Percentiles rank a stretch among this genome's conserved stretches.
Evolutionary conservation across 1,140 invertebrate genomes (phyloP).

Genomic region (Brachionus angularis): DNA sequence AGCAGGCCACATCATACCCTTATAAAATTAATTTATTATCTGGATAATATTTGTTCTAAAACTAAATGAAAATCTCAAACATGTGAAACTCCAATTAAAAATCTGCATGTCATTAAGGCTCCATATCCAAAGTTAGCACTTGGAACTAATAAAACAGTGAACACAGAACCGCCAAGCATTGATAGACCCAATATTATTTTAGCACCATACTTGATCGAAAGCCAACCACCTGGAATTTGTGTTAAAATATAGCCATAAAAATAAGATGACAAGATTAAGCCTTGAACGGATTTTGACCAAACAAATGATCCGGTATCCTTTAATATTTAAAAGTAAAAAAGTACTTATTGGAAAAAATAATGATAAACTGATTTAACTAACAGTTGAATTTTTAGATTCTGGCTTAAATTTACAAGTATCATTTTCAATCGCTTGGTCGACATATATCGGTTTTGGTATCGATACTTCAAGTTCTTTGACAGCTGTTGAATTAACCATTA

Average conservation of each 20-base stretch:
- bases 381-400: neutral
- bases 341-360: neutral
- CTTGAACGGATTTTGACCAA: conserved; percentile 55
- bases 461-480: neutral
- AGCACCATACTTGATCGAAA: conserved; percentile 54
- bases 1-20: conserved; percentile 48
- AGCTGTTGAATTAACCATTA: conserved; percentile 32
- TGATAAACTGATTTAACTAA: neutral
- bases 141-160: conserved; percentile 7
- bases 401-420: conserved; percentile 39
- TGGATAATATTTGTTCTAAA: neutral
- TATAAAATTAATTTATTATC: too few species aligned
- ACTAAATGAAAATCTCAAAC: neutral
- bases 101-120: conserved; percentile 6
- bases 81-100: conserved; percentile 39
- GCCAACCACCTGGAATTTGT: conserved; percentile 53
- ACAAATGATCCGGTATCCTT: conserved; percentile 52
- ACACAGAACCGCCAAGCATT: conserved; percentile 32
- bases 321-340: neutral
- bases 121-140: conserved; percentile 12
- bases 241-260: conserved; percentile 58
- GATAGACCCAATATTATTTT: conserved; percentile 51
- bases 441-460: neutral
- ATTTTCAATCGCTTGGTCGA: conserved; percentile 13
- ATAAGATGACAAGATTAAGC: conserved; percentile 55